phyloP scores from a whole-genome alignment of 2,113 vertebrate species.

The Rhizomys pruinosus region DNA sequence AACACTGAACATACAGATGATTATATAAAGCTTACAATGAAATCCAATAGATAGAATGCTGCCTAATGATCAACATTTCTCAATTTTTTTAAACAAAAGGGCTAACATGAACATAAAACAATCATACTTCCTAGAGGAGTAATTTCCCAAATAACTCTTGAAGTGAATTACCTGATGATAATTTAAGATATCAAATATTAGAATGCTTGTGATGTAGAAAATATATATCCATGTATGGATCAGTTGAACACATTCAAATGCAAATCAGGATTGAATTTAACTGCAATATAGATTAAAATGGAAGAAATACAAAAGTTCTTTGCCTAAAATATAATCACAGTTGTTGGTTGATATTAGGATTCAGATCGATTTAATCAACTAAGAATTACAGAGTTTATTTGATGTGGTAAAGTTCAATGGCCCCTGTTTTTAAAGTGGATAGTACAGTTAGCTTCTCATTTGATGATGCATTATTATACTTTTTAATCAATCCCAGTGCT shows the following conservation, averaged over 20 bases:
- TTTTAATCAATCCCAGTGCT: slow-evolving; percentile 39
- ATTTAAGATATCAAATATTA: not conserved
- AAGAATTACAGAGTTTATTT: not conserved
- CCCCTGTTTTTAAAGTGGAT: not conserved
- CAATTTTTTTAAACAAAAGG: not conserved
- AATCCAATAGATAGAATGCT: not conserved
- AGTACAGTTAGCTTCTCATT: slow-evolving; percentile 48
- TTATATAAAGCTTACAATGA: not conserved
- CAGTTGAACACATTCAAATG: not conserved
- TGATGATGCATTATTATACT: slow-evolving; percentile 36
- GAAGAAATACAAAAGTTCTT: not conserved
- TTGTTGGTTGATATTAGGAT: slow-evolving; percentile 35
- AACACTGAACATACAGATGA: not conserved
- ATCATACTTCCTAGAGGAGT: not conserved
- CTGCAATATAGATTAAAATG: not conserved
- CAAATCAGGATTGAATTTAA: not conserved
- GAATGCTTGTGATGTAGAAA: not conserved
- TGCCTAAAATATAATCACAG: slow-evolving; percentile 1
- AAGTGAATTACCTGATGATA: not conserved
- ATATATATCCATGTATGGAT: not conserved
- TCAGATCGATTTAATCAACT: not conserved
- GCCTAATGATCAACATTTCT: too few species aligned
- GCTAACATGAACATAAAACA: not conserved
- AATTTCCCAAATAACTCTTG: not conserved
- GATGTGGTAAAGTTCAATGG: not conserved